Evolutionary conservation across 2,113 vertebrate species (phyloP).

Genomic region (Smithornis capensis): DNA sequence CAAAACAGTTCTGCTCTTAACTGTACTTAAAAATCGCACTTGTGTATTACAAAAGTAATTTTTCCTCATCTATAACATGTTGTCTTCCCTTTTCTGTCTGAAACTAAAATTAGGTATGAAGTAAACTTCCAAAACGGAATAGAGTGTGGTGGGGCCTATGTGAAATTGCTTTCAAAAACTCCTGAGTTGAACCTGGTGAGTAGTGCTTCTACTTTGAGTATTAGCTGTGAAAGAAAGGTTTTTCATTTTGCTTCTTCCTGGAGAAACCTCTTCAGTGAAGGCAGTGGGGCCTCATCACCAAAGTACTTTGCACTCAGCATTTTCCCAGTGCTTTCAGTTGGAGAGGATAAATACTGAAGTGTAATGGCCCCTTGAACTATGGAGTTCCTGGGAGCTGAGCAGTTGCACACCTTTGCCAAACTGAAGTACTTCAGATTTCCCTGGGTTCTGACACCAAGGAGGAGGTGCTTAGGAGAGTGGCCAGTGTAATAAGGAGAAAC

Average conservation of each 20-base stretch:
- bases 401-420: background rate
- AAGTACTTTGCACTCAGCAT: background rate
- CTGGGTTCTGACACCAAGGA: background rate
- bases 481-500: background rate
- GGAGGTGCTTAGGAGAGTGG: background rate
- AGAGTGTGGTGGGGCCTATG: conserved; percentile 95
- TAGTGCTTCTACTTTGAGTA: background rate
- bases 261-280: background rate
- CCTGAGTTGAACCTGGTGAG: conserved; percentile 90
- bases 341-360: background rate
- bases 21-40: background rate
- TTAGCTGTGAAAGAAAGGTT: background rate
- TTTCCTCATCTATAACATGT: background rate
- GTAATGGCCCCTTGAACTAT: background rate
- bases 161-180: conserved; percentile 92
- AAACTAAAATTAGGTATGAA: conserved; percentile 86
- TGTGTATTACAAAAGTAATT: background rate
- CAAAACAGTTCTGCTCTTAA: background rate
- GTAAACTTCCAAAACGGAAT: conserved; percentile 98
- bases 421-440: background rate
- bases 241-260: background rate
- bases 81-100: conserved; percentile 16
- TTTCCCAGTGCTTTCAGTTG: background rate
- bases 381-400: background rate
- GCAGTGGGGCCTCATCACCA: background rate